Percentiles rank a stretch among this genome's conserved stretches.
Evolutionary conservation across 1,140 invertebrate species (phyloP).

Genomic region (Penaeus vannamei): DNA sequence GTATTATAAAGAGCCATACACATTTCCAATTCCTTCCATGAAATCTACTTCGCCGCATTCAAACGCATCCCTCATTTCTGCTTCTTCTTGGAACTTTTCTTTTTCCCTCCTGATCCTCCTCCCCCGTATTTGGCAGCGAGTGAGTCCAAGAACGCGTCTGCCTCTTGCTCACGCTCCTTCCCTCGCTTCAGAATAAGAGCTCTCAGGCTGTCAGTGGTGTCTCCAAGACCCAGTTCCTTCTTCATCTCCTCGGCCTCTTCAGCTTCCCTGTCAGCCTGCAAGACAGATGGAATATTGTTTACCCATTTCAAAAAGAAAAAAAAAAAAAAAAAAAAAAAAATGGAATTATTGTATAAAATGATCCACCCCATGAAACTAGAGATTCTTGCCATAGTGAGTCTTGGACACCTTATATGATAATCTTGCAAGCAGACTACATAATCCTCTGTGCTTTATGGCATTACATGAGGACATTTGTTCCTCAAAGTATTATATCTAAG

Average conservation of each 20-base stretch:
- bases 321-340: background rate
- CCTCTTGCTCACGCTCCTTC: constrained; percentile 69
- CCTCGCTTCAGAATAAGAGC: constrained; percentile 71
- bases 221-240: constrained; percentile 70
- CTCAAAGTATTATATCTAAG: no score
- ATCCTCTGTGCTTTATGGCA: no score
- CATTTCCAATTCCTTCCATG: background rate
- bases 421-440: no score
- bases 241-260: constrained; percentile 72
- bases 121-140: constrained; percentile 73
- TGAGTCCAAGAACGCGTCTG: constrained; percentile 72
- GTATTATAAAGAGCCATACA: no score
- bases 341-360: constrained; percentile 68
- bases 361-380: background rate
- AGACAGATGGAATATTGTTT: constrained; percentile 11
- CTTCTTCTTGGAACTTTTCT: constrained; percentile 62
- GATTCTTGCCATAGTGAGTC: background rate
- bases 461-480: no score
- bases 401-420: no score
- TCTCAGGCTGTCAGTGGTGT: constrained; percentile 69
- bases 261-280: constrained; percentile 71
- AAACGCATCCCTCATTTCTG: constrained; percentile 10
- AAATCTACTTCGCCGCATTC: background rate
- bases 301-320: background rate
- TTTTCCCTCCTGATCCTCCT: constrained; percentile 40